Evolutionary conservation across 2,113 vertebrate species (phyloP).

Genomic region (Genyomyrus donnyi): DNA sequence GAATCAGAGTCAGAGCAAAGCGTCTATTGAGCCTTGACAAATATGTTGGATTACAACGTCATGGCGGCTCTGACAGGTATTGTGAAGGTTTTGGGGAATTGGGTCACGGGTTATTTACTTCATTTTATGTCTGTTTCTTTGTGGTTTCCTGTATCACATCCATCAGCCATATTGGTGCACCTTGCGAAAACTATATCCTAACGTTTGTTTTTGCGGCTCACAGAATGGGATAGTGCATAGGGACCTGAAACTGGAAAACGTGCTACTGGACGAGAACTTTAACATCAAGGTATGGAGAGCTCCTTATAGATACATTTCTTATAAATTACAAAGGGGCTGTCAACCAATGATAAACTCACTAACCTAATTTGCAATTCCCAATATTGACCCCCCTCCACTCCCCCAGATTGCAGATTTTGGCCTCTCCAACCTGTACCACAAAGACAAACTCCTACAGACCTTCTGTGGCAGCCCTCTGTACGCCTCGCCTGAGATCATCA

Average conservation of each 20-base stretch:
- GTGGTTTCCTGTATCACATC: background rate
- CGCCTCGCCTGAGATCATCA: slow-evolving; percentile 96
- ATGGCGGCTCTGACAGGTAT: background rate
- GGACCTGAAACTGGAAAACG: slow-evolving; percentile 97
- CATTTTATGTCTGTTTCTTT: background rate
- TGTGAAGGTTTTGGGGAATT: background rate
- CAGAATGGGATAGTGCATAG: slow-evolving; percentile 95
- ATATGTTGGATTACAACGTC: too few relatives aligned
- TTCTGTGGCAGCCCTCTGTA: slow-evolving; percentile 96
- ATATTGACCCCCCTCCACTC: slow-evolving; percentile 19
- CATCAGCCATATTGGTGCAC: background rate
- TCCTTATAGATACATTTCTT: background rate
- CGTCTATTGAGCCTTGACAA: background rate
- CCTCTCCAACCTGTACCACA: slow-evolving; percentile 92
- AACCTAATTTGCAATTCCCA: background rate
- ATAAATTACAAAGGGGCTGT: background rate
- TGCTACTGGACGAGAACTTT: slow-evolving; percentile 95
- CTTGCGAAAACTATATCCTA: background rate
- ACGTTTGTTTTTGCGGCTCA: slow-evolving; percentile 43
- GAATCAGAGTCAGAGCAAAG: background rate
- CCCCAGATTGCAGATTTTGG: slow-evolving; percentile 94
- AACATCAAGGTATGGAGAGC: slow-evolving; percentile 86
- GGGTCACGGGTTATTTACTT: background rate
- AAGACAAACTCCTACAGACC: slow-evolving; percentile 91
- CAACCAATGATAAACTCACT: background rate